Conservation (phyloP, 2,888 invertebrate genomes). For the Idaea aversata region DNA sequence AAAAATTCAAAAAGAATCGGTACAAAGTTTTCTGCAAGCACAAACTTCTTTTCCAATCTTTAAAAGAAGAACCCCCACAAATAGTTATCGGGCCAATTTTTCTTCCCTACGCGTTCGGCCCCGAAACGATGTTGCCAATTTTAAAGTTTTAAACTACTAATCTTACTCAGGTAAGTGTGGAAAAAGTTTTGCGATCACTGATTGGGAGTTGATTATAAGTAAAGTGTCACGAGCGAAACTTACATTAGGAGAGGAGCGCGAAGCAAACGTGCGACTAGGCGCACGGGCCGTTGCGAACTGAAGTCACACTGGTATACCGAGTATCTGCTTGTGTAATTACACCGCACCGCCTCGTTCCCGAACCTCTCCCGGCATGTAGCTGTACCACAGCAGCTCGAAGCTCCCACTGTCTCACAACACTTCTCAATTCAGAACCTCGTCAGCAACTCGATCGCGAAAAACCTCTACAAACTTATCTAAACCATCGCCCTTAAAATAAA, state of each 20-base stretch:
- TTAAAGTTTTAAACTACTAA: slow-evolving; percentile 38
- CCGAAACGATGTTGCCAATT: slow-evolving; percentile 43
- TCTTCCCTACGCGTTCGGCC: slow-evolving; percentile 31
- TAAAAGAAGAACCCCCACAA: slow-evolving; percentile 26
- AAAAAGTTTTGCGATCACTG: slow-evolving; percentile 26
- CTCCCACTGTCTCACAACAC: neutral
- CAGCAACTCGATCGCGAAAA: no score
- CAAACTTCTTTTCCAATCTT: slow-evolving; percentile 25
- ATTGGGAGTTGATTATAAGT: slow-evolving; percentile 34
- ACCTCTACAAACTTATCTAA: no score
- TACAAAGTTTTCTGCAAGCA: slow-evolving; percentile 16
- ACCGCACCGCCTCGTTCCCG: neutral
- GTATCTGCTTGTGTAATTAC: neutral
- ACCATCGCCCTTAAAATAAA: no score
- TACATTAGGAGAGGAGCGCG: slow-evolving; percentile 53
- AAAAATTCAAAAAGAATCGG: slow-evolving; percentile 23
- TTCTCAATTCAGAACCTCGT: no score
- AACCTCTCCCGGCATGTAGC: neutral
- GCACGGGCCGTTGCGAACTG: slow-evolving; percentile 56
- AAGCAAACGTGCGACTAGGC: slow-evolving; percentile 49
- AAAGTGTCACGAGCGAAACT: slow-evolving; percentile 60
- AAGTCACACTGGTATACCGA: slow-evolving; percentile 23
- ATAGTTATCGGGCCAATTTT: slow-evolving; percentile 37
- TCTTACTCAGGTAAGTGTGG: slow-evolving; percentile 40
- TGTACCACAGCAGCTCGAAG: neutral